These are phyloP conservation scores for Ametastegia equiseti DNA, from an alignment of 2,888 invertebrate species.

Conservation along the genomic window DNA sequence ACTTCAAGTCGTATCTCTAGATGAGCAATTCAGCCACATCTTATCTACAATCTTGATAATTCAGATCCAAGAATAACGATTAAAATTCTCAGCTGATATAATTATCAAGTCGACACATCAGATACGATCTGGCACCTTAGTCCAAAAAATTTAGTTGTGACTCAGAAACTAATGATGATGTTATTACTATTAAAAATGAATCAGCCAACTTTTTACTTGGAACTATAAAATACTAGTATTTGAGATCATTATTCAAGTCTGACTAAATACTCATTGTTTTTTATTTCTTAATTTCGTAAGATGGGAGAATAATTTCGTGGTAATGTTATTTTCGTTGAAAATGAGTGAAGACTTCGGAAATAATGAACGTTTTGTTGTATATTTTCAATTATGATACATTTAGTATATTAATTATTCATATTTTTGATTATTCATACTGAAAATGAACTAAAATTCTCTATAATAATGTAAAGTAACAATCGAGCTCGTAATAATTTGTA, in stretches of 20 bases:
- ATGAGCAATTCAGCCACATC: neutral
- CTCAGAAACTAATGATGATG: neutral
- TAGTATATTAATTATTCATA: constrained; percentile 24
- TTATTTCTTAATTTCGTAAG: neutral
- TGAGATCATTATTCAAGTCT: too few species aligned
- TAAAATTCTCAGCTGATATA: neutral
- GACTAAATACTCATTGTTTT: neutral
- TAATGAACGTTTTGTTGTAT: neutral
- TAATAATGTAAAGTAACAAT: constrained; percentile 12
- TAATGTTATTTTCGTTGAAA: neutral
- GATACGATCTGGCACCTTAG: neutral
- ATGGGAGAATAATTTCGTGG: neutral
- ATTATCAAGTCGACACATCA: neutral
- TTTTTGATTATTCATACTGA: constrained; percentile 46
- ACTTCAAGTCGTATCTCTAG: neutral
- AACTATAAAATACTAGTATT: too few species aligned
- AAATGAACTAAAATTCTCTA: neutral
- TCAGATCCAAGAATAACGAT: neutral
- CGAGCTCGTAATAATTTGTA: neutral
- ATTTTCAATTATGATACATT: constrained; percentile 40
- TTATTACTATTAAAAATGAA: neutral
- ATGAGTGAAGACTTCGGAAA: neutral
- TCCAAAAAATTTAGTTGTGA: neutral
- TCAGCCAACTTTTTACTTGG: neutral
- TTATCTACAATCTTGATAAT: neutral